Base-by-base conservation (phyloP, 2,113 vertebrate genomes). In the Antigone vipio region DNA sequence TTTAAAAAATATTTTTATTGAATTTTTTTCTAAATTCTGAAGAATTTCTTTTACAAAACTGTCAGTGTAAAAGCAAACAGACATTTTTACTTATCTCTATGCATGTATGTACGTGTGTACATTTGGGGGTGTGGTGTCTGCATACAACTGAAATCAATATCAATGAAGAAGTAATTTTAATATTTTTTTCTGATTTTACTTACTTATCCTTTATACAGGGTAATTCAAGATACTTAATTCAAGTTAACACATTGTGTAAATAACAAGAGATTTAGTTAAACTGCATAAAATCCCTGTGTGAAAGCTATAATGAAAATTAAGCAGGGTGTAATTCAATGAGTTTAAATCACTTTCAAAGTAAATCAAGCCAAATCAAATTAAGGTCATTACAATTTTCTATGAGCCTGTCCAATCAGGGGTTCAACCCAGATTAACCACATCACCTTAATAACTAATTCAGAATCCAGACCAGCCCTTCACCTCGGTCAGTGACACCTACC, bases 241-340 rank as follows among this genome's bases (percentile, higher is more conserved):
- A 69, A 89, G 52, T 85, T 91, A 89, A 77, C 64, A 89, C 4
- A 7, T 49, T 76, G 62, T 11, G 15, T 85, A 92, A 93, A 85
- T 72, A 85, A 59, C 9, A 74, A 84, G 56, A 35, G 52, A 56
- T 88, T 95, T 85, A 50, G 73, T 74, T 85, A 89, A 95, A 96
- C 38, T 75, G 40, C 14, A 35, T 68, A 88, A 93, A 92, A 90
- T 63, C 69, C 42, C 66, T 60, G 29, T 82, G 49, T 75, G 85
- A 96, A 94, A 79, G 24, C n/a, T n/a, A 24, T 85, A 92, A 95
- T 85, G 81, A 93, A 89, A 93, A 93, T 89, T 82, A 82, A 97
- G 63, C 34, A 90, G 40, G 4, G 32, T 85, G 89, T 92, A 94
- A 93, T 91, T 90, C 78, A 75, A 92, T 94, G 60, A 79, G 38